phyloP scores from a whole-genome alignment of 2,113 vertebrate genomes.

The Mesocricetus auratus region DNA sequence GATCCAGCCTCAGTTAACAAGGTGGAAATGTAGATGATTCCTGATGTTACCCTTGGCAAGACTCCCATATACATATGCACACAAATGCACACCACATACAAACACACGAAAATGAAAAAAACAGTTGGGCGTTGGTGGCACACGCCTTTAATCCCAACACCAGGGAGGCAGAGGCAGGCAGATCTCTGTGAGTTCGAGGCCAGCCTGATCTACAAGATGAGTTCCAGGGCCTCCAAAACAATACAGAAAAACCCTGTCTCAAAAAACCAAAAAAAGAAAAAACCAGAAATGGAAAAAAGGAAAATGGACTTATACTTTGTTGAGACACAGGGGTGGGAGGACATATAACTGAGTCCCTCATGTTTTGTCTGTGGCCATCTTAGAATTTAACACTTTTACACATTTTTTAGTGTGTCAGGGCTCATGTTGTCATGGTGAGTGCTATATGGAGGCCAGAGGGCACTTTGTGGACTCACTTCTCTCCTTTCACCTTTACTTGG shows the following conservation, averaged over 20 bases:
- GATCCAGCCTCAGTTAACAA: not conserved
- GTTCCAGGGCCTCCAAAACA: no score
- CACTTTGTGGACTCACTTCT: not conserved
- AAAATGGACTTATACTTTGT: not conserved
- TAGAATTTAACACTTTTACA: not conserved
- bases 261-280: no score
- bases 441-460: no score
- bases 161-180: no score
- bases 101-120: not conserved
- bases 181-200: no score
- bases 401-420: not conserved
- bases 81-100: not conserved
- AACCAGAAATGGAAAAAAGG: not conserved
- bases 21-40: not conserved
- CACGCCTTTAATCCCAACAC: no score
- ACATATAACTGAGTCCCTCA: not conserved
- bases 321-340: no score
- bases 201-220: no score
- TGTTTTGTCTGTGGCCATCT: not conserved
- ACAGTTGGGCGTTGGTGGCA: no score
- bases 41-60: not conserved
- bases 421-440: no score
- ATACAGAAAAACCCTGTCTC: no score
- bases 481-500: no score
- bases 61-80: not conserved